These are phyloP conservation scores for Oreochromis mossambicus DNA, from an alignment of 2,797 vertebrate species.

Conservation along the genomic window DNA sequence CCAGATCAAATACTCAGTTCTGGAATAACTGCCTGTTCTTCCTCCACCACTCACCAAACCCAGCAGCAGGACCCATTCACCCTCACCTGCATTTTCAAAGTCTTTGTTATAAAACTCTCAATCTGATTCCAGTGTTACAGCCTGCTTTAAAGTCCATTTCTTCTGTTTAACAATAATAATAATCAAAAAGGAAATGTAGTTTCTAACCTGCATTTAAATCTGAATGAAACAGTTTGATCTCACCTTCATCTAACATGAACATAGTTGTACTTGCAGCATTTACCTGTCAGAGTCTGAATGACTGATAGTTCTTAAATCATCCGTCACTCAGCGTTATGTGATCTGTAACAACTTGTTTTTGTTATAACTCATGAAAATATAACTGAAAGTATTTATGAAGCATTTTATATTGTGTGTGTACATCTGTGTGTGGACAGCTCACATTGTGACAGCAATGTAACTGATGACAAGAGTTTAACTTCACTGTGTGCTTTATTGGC, in stretches of 20 bases:
- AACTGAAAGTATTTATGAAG: neutral
- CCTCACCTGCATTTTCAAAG: neutral
- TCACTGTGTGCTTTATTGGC: neutral
- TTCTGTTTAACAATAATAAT: neutral
- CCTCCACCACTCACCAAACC: neutral
- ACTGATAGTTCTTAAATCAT: neutral
- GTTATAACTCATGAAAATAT: rapidly evolving
- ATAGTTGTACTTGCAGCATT: neutral
- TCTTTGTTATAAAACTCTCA: neutral
- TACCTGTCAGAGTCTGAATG: neutral
- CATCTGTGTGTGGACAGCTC: too few species aligned
- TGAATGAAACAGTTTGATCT: neutral
- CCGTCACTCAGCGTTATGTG: neutral
- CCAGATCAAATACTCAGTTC: neutral
- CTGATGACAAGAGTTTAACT: neutral
- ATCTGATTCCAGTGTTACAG: neutral
- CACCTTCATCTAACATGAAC: neutral
- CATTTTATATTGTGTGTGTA: neutral
- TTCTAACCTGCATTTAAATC: neutral
- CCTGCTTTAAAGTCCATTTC: neutral
- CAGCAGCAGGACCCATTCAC: neutral
- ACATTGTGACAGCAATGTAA: too few species aligned
- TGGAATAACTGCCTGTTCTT: neutral
- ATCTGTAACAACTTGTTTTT: neutral
- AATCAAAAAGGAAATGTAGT: neutral